Evolutionary conservation across 2,797 vertebrate genomes (phyloP).

Genomic region (Poecilia gillii): DNA sequence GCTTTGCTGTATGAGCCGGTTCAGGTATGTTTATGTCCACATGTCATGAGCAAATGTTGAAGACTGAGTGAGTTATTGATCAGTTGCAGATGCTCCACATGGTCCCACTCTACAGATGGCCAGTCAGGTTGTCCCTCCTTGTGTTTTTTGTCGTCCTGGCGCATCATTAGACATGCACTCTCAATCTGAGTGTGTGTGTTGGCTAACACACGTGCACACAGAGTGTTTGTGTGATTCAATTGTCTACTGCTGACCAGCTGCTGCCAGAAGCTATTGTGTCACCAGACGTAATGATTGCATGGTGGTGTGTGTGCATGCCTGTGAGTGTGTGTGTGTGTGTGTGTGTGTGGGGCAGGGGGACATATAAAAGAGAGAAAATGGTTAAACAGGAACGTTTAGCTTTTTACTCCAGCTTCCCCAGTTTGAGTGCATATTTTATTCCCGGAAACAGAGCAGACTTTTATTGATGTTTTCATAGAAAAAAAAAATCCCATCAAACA

Average conservation of each 20-base stretch:
- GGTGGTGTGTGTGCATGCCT: not conserved
- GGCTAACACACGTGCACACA: not conserved
- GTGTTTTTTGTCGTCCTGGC: conserved; percentile 55
- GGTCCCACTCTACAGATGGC: conserved; percentile 68
- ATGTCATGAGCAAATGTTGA: conserved; percentile 8
- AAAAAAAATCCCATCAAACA: not conserved
- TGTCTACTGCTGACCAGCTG: conserved; percentile 72
- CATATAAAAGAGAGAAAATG: not conserved
- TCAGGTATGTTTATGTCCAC: conserved; percentile 3
- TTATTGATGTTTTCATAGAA: not conserved
- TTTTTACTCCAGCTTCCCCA: not conserved
- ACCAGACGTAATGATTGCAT: conserved; percentile 36
- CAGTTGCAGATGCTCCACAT: conserved; percentile 55
- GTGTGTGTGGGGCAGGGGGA: not conserved
- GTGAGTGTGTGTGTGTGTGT: not conserved
- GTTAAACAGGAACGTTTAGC: not conserved
- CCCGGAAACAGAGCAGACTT: not conserved
- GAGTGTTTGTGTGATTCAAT: conserved; percentile 29
- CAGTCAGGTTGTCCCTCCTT: conserved; percentile 50
- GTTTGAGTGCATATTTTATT: not conserved
- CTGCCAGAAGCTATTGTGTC: conserved; percentile 63
- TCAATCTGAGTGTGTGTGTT: conserved; percentile 10
- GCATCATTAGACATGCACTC: conserved; percentile 68
- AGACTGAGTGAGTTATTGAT: conserved; percentile 63
- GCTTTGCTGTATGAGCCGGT: not conserved